These are phyloP conservation scores for Mellilla xanthometata DNA, from an alignment of 2,888 invertebrate species.

Conservation along the genomic window DNA sequence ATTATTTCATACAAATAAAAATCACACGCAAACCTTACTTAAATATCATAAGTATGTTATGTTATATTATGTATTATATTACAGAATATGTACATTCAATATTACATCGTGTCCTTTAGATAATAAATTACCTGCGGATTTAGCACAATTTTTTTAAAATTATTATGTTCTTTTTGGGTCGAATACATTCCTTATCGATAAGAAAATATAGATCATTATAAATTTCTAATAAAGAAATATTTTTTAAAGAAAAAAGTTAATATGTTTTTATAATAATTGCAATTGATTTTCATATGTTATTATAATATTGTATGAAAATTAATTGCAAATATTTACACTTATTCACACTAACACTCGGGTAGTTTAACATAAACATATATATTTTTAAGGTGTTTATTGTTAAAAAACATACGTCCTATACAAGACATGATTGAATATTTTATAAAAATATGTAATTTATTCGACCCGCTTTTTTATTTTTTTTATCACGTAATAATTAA, in stretches of 20 bases:
- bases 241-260: too few species aligned
- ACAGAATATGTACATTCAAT: conserved; percentile 68
- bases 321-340: too few species aligned
- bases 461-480: conserved; percentile 19
- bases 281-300: too few species aligned
- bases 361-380: too few species aligned
- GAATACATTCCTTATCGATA: conserved; percentile 41
- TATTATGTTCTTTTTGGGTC: conserved; percentile 37
- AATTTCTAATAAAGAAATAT: too few species aligned
- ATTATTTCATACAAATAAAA: conserved; percentile 48
- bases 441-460: conserved; percentile 21
- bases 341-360: too few species aligned
- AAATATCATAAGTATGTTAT: conserved; percentile 42
- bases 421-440: too few species aligned
- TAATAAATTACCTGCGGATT: conserved; percentile 50
- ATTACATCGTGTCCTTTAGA: conserved; percentile 46
- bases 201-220: conserved; percentile 35
- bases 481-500: conserved; percentile 32
- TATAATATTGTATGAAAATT: too few species aligned
- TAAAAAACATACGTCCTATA: too few species aligned
- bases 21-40: conserved; percentile 58
- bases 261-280: too few species aligned
- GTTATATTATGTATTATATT: conserved; percentile 66
- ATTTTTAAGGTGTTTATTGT: too few species aligned
- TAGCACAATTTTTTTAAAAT: conserved; percentile 52